These are phyloP conservation scores for Cerceris ruficornis DNA, from an alignment of 2,888 invertebrate genomes.

Conservation along the genomic window DNA sequence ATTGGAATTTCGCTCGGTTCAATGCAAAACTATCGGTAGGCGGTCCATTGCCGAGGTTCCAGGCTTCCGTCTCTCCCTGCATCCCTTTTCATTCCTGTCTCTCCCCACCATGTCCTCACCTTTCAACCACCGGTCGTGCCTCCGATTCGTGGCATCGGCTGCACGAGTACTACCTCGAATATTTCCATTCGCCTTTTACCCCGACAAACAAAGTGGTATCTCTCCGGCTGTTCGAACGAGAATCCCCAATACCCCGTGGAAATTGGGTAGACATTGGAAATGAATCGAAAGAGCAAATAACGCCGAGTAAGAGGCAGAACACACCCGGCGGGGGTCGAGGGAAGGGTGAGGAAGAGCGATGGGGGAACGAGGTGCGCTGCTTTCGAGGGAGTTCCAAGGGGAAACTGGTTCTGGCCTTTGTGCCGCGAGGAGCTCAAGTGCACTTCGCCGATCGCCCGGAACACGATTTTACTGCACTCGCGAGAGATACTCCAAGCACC, in stretches of 20 bases:
- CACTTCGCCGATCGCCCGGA: slow-evolving; percentile 53
- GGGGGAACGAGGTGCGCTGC: neutral
- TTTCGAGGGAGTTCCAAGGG: slow-evolving; percentile 2
- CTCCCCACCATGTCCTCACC: neutral
- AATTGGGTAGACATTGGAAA: slow-evolving; percentile 76
- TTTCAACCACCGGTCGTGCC: neutral
- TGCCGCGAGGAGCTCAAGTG: slow-evolving; percentile 53
- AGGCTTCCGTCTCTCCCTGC: neutral
- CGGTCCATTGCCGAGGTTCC: neutral
- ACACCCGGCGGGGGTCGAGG: neutral
- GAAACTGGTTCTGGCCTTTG: slow-evolving; percentile 45
- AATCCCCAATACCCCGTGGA: slow-evolving; percentile 69
- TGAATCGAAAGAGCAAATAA: slow-evolving; percentile 76
- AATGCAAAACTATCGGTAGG: slow-evolving; percentile 32
- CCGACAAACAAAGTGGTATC: slow-evolving; percentile 62
- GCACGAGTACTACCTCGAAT: slow-evolving; percentile 35
- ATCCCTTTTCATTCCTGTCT: neutral
- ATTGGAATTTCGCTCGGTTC: slow-evolving; percentile 61
- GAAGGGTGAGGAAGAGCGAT: slow-evolving; percentile 3
- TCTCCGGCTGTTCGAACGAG: slow-evolving; percentile 56
- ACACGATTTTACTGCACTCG: slow-evolving; percentile 64
- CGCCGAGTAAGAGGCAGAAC: slow-evolving; percentile 38
- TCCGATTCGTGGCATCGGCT: neutral
- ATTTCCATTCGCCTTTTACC: slow-evolving; percentile 68
- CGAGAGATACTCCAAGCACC: slow-evolving; percentile 45